Conservation (phyloP, 2,797 vertebrate species). For the Peromyscus nudipes region DNA sequence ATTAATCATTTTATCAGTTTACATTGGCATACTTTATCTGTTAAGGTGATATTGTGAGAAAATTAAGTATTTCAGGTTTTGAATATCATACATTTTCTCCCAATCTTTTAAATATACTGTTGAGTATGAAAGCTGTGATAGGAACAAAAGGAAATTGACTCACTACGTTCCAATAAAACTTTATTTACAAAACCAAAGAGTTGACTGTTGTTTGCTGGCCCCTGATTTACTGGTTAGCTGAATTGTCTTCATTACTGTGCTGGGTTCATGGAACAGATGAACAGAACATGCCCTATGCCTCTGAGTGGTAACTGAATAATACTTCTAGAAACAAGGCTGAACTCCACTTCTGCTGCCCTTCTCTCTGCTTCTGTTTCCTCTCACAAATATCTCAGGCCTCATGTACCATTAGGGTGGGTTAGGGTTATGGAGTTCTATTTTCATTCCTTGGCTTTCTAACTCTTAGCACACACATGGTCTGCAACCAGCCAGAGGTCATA, state of each 20-base stretch:
- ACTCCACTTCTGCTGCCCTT: neutral
- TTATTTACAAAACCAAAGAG: slow-evolving; percentile 8
- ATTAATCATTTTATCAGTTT: neutral
- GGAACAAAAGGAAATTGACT: neutral
- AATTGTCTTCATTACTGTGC: neutral
- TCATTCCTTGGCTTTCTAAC: neutral
- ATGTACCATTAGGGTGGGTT: neutral
- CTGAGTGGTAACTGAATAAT: neutral
- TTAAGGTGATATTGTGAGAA: neutral
- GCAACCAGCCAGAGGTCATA: neutral
- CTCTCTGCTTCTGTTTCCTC: neutral
- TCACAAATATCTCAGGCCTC: neutral
- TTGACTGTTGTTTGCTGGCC: neutral
- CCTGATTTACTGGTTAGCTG: neutral
- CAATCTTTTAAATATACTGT: neutral
- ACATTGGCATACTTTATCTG: neutral
- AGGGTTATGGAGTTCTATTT: neutral
- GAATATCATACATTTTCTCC: neutral
- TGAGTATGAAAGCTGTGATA: neutral
- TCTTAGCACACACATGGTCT: neutral
- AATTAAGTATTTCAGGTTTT: slow-evolving; percentile 16
- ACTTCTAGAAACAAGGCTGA: slow-evolving; percentile 20
- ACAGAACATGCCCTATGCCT: neutral
- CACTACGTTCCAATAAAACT: slow-evolving; percentile 25
- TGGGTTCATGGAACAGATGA: neutral